Evolutionary conservation across 2,888 invertebrate genomes (phyloP).

Genomic region (Orthosia gracilis): DNA sequence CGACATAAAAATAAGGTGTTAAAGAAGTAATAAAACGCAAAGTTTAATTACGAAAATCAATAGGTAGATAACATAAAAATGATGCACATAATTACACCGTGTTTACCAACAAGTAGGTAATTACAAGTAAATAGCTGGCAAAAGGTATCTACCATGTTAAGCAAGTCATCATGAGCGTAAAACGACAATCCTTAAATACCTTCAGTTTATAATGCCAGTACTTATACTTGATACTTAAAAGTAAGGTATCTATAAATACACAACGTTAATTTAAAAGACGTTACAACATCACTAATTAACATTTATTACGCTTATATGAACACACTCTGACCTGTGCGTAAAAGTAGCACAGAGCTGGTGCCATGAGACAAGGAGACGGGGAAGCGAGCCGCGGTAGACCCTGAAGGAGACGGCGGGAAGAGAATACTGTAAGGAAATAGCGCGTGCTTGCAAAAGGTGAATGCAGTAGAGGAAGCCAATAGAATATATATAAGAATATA

Average conservation of each 20-base stretch:
- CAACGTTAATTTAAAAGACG: conserved; percentile 9
- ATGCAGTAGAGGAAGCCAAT: no score
- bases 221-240: conserved; percentile 15
- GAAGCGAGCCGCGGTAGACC: no score
- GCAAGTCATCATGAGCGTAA: conserved; percentile 35
- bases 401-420: no score
- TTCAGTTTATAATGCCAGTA: conserved; percentile 53
- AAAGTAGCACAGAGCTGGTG: no score
- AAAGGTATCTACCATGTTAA: conserved; percentile 16
- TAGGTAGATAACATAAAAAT: conserved; percentile 1
- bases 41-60: not conserved
- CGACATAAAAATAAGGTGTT: not conserved
- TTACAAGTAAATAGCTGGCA: conserved; percentile 24
- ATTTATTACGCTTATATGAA: not conserved
- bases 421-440: no score
- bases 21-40: conserved; percentile 9
- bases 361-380: no score
- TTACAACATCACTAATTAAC: not conserved
- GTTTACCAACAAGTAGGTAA: conserved; percentile 6
- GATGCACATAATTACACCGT: conserved; percentile 6
- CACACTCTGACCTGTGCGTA: no score
- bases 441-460: no score
- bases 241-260: not conserved
- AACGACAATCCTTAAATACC: conserved; percentile 59
- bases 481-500: no score